These are phyloP conservation scores for Phrynosoma blainvillii DNA, from an alignment of 2,113 vertebrate species.

Conservation along the genomic window DNA sequence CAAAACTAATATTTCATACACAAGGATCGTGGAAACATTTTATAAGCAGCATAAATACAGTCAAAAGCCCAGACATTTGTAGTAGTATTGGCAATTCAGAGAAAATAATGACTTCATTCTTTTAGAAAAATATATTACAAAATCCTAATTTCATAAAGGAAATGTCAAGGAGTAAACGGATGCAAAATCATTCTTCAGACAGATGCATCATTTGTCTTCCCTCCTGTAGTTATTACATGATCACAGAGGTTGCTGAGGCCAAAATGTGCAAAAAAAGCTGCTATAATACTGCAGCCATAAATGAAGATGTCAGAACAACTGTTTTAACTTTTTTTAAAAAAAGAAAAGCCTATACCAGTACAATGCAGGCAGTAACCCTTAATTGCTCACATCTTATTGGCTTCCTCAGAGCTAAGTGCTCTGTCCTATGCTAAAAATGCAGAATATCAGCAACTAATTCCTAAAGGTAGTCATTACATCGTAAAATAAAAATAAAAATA, in stretches of 20 bases:
- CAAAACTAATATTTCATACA: constrained; percentile 13
- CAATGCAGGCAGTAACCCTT: neutral
- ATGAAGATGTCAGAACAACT: neutral
- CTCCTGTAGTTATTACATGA: neutral
- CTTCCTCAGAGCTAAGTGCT: neutral
- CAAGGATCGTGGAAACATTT: neutral
- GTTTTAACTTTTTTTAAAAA: neutral
- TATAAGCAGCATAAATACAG: neutral
- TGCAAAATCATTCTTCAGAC: neutral
- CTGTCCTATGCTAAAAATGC: neutral
- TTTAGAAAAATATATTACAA: neutral
- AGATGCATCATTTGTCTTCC: neutral
- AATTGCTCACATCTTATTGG: neutral
- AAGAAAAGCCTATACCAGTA: neutral
- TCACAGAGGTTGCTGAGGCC: neutral
- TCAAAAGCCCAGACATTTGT: neutral
- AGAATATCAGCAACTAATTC: neutral
- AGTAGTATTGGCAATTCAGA: neutral
- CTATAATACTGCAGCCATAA: neutral
- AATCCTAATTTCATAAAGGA: neutral
- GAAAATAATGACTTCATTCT: neutral
- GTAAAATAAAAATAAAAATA: neutral
- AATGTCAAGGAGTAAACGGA: neutral
- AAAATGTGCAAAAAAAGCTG: neutral
- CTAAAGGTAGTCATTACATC: neutral